These are phyloP conservation scores for Aphelinus certus DNA, from an alignment of 1,140 invertebrate species.

Conservation along the genomic window DNA sequence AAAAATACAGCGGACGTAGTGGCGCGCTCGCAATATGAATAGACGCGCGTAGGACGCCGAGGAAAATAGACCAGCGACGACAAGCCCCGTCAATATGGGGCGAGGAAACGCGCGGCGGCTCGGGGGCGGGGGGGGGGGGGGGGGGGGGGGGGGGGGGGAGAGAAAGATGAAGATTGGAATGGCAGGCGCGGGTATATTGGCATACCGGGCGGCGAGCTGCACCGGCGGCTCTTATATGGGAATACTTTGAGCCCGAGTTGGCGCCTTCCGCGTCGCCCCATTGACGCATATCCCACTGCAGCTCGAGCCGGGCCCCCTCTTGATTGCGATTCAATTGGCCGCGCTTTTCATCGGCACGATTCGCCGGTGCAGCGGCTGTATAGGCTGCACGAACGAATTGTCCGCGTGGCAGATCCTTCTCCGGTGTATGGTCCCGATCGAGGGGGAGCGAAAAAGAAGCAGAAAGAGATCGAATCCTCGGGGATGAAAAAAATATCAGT, in stretches of 20 bases:
- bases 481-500: too few relatives aligned
- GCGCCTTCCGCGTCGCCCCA: slow-evolving; percentile 35
- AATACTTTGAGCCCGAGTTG: slow-evolving; percentile 56
- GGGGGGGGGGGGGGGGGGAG: not conserved
- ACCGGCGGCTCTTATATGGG: slow-evolving; percentile 52
- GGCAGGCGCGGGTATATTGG: slow-evolving; percentile 61
- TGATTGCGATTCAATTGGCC: slow-evolving; percentile 40
- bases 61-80: too few relatives aligned
- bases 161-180: slow-evolving; percentile 51
- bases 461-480: too few relatives aligned
- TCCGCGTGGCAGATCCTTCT: too few relatives aligned
- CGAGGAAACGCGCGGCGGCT: not conserved
- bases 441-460: too few relatives aligned
- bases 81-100: too few relatives aligned
- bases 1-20: too few relatives aligned
- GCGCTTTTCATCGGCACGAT: slow-evolving; percentile 1
- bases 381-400: too few relatives aligned
- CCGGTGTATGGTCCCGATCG: too few relatives aligned
- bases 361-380: too few relatives aligned
- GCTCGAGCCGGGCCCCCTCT: slow-evolving; percentile 14
- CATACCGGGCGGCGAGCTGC: slow-evolving; percentile 52
- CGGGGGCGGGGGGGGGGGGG: not conserved
- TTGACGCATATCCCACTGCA: slow-evolving; percentile 36
- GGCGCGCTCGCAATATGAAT: too few relatives aligned
- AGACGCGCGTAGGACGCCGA: too few relatives aligned